Conservation (phyloP, 2,113 vertebrate genomes). For the Zosterops lateralis region DNA sequence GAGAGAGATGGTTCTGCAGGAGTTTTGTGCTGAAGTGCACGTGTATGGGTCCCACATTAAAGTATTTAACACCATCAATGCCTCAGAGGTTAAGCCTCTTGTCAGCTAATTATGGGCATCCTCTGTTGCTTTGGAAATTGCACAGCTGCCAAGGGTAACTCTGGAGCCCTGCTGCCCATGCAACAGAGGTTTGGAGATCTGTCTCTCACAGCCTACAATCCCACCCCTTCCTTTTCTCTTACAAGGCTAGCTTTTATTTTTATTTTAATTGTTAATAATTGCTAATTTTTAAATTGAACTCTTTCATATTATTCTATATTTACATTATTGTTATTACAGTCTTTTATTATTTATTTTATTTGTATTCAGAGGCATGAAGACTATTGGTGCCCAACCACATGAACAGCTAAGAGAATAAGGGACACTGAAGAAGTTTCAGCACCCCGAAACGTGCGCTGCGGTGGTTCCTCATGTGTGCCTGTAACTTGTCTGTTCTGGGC, state of each 20-base stretch:
- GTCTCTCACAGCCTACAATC: not conserved
- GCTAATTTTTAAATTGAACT: accelerated
- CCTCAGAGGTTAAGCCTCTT: not conserved
- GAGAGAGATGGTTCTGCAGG: not conserved
- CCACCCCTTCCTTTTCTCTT: not conserved
- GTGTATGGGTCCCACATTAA: not conserved
- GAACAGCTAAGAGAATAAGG: not conserved
- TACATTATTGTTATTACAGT: not conserved
- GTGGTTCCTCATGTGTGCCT: not conserved
- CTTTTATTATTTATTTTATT: not conserved
- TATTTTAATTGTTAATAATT: not conserved
- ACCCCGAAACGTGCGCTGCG: accelerated
- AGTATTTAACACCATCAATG: not conserved
- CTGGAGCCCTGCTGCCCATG: not conserved
- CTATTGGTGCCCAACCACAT: not conserved
- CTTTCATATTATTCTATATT: not conserved
- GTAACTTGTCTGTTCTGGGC: not conserved
- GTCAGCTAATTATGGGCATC: not conserved
- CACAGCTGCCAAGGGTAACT: not conserved
- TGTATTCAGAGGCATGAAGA: not conserved
- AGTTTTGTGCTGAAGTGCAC: not conserved
- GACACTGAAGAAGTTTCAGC: not conserved
- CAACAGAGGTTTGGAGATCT: not conserved
- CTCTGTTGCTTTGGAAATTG: not conserved
- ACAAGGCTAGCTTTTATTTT: not conserved